Base-by-base conservation (phyloP, 2,113 vertebrate genomes). In the Nothobranchius furzeri region DNA sequence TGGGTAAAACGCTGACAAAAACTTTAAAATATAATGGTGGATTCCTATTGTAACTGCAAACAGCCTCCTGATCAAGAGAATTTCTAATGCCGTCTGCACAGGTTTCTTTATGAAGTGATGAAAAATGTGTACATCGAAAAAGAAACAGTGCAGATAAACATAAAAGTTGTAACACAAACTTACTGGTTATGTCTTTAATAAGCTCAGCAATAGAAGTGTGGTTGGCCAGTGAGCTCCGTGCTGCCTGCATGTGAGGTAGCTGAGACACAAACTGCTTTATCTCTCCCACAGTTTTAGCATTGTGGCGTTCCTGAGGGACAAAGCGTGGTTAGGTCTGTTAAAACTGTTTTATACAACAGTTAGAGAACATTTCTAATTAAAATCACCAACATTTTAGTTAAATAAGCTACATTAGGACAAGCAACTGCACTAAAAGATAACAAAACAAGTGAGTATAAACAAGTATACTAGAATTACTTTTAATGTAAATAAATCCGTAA, bases 251-350 rank as follows among this genome's bases (percentile, higher is more conserved):
- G 88, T 99, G 98, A 1, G 98, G 98, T 82, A 99, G 42, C 92
- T 98, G 96, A 0, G 97, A 98, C 14, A 99, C 98, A 75, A 99
- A 99, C 90, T 98, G 96, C 88, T 99, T 99, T 52, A 99, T 99
- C 89, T 99, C 98, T 1, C 97, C 98, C 5, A 99, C 98, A 0
- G 98, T 99, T 89, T 97, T 99, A 0, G 98, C 98, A 0, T 97
- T 96, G 83, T 99, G 98, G 37, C 98, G 92, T 42, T 97, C 98
- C 98, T 99, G 83, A 11, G 25, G 79, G 60, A 89, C 12, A 73
- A 4, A 55, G 8, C 1, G 7, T 7, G 42, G 15, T 12, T 7
- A 30, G 6, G 5, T 9, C 30, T 40, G 7, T 4, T n/a, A 12
- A 11, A 17, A 40, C 1, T 37, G 17, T 2, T 58, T 3, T 8